phyloP scores from a whole-genome alignment of 2,888 invertebrate genomes.

The Tromatobia lineatoria region DNA sequence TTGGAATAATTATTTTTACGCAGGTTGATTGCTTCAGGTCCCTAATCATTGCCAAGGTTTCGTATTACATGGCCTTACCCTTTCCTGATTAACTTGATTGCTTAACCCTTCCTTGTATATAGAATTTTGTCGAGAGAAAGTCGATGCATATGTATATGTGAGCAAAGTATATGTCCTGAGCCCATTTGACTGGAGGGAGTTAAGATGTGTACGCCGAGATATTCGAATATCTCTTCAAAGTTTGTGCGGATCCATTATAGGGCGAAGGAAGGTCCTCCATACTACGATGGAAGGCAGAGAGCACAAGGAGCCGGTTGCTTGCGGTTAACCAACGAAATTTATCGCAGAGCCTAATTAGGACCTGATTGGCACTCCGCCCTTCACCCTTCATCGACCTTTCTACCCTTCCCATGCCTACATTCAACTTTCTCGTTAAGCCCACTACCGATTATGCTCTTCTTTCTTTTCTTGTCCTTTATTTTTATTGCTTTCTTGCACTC shows the following conservation, averaged over 20 bases:
- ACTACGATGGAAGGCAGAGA: conserved; percentile 1
- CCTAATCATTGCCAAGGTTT: not conserved
- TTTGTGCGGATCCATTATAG: not conserved
- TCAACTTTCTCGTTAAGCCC: conserved; percentile 44
- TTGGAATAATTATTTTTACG: too few species aligned
- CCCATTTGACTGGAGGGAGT: not conserved
- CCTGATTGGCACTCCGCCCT: conserved; percentile 79
- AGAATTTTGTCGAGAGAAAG: too few species aligned
- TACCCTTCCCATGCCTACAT: conserved; percentile 41
- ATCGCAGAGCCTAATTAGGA: conserved; percentile 80
- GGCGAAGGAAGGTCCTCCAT: conserved; percentile 9
- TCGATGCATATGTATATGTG: too few species aligned
- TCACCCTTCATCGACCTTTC: conserved; percentile 54
- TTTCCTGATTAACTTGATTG: not conserved
- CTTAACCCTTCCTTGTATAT: not conserved
- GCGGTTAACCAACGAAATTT: conserved; percentile 65
- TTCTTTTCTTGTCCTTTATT: conserved; percentile 32
- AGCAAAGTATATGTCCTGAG: not conserved
- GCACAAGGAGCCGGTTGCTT: conserved; percentile 55
- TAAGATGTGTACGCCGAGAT: not conserved
- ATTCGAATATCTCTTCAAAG: not conserved
- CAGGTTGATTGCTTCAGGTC: not conserved
- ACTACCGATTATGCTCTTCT: conserved; percentile 52
- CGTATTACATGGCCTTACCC: not conserved
- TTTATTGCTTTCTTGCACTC: conserved; percentile 28